A percentile compares a stretch with the other conserved stretches of the same genome.
Evolutionary conservation across 37 sponge, comb jelly and placozoan species (phyloP).

Genomic region (Chondrosia reniformis): DNA sequence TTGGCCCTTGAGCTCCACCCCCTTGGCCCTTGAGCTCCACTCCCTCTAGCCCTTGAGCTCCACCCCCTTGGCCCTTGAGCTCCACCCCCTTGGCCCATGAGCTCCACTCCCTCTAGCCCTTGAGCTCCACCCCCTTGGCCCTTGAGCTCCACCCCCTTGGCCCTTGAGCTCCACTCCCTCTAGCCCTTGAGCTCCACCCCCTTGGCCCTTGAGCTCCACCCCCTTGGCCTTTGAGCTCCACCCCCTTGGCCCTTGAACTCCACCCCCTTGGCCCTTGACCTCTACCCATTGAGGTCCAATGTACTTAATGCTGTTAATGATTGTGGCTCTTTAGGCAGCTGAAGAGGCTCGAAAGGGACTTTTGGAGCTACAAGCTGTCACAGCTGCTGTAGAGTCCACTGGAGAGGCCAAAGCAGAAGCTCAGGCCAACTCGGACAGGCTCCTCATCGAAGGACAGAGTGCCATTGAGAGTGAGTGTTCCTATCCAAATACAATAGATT

Average conservation of each 20-base stretch:
- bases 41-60: too few species aligned
- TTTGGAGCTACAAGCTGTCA: slow-evolving; percentile 81
- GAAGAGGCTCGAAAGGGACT: slow-evolving; percentile 75
- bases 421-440: slow-evolving; percentile 78
- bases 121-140: too few species aligned
- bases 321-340: slow-evolving; percentile 34
- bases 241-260: neutral
- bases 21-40: too few species aligned
- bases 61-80: too few species aligned
- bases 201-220: neutral
- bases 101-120: too few species aligned
- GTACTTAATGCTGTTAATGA: neutral
- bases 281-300: too few species aligned
- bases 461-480: slow-evolving; percentile 74
- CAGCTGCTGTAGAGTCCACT: slow-evolving; percentile 90
- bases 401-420: slow-evolving; percentile 94
- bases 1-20: too few species aligned
- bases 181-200: too few species aligned
- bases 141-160: too few species aligned
- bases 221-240: neutral
- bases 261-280: too few species aligned
- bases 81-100: too few species aligned
- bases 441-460: slow-evolving; percentile 89
- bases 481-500: neutral
- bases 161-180: too few species aligned